phyloP scores from a whole-genome alignment of 2,797 vertebrate species.

The Sebastes umbrosus region DNA sequence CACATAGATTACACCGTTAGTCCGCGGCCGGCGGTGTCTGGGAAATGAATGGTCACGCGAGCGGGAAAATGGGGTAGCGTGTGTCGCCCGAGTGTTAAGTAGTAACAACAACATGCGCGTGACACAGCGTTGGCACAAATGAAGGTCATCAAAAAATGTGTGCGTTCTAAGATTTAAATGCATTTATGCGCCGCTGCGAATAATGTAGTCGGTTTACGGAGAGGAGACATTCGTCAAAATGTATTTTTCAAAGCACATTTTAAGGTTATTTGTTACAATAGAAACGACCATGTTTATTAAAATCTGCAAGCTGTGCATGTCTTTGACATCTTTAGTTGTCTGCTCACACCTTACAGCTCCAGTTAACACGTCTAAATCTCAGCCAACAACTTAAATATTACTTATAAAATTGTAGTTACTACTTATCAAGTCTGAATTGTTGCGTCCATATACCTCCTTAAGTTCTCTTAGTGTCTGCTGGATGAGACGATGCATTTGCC shows the following conservation, averaged over 20 bases:
- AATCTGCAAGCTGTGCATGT: not conserved
- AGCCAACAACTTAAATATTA: not conserved
- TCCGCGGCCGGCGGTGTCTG: slow-evolving; percentile 59
- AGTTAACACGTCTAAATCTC: not conserved
- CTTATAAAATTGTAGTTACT: not conserved
- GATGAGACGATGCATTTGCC: not conserved
- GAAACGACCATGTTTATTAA: not conserved
- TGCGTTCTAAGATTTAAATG: slow-evolving; percentile 26
- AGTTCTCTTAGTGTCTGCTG: not conserved
- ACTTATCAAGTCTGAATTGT: not conserved
- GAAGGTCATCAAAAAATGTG: slow-evolving; percentile 68
- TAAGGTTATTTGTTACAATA: not conserved
- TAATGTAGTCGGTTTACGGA: not conserved
- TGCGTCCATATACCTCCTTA: not conserved
- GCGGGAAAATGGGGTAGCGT: slow-evolving; percentile 56
- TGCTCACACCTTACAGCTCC: not conserved
- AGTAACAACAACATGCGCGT: slow-evolving; percentile 57
- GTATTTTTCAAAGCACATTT: not conserved
- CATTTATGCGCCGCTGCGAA: not conserved
- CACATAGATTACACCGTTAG: slow-evolving; percentile 79
- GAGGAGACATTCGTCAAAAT: not conserved
- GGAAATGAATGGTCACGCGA: slow-evolving; percentile 70
- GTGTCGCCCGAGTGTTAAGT: slow-evolving; percentile 68
- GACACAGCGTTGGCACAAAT: slow-evolving; percentile 44
- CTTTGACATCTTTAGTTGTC: not conserved